Conservation (phyloP, 2,113 vertebrate genomes). For the Gobio gobio region DNA sequence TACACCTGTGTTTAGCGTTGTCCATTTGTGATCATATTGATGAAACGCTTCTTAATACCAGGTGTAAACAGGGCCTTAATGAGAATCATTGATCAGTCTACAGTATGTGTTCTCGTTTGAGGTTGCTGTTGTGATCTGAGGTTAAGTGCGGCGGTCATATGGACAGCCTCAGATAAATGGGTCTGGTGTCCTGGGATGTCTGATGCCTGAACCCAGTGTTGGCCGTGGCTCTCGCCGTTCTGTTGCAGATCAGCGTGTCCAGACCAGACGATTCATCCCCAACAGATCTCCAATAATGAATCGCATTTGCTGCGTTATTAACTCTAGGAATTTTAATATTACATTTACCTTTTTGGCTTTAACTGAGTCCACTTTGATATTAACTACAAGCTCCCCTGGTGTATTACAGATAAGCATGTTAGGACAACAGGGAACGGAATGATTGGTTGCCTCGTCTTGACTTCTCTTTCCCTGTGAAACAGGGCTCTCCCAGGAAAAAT, state of each 20-base stretch:
- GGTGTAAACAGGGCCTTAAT: background rate
- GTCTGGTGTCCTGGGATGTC: background rate
- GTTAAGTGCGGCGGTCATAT: background rate
- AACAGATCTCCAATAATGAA: constrained; percentile 17
- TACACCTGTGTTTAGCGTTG: too few species aligned
- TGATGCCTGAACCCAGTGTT: background rate
- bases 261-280: constrained; percentile 11
- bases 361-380: constrained; percentile 8
- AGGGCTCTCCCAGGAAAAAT: constrained; percentile 35
- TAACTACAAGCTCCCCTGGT: constrained; percentile 4
- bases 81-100: background rate
- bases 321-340: constrained; percentile 35
- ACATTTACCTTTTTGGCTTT: background rate
- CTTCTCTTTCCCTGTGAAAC: background rate
- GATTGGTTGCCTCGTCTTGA: constrained; percentile 24
- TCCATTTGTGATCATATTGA: too few species aligned
- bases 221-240: background rate
- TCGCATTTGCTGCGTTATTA: constrained; percentile 30
- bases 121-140: background rate
- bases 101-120: background rate
- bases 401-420: constrained; percentile 45
- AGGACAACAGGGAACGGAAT: constrained; percentile 43
- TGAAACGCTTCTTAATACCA: too few species aligned
- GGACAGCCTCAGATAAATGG: constrained; percentile 1
- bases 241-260: background rate